Evolutionary conservation across 2,113 vertebrate species (phyloP).

Genomic region (Grammomys surdaster): DNA sequence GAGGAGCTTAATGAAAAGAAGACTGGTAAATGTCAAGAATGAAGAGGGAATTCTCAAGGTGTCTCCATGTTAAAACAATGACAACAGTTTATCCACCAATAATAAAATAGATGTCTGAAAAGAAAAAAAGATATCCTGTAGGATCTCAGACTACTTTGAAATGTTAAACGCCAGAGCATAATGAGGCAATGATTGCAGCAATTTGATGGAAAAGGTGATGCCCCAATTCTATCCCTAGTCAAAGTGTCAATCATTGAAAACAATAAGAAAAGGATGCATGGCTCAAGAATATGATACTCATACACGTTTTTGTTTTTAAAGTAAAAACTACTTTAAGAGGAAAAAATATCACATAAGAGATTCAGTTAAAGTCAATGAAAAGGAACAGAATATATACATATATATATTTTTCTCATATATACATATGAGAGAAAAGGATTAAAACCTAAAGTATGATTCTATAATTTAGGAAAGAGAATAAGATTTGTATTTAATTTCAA

Average conservation of each 20-base stretch:
- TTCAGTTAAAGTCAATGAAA: slow-evolving; percentile 1
- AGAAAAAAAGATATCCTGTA: background rate
- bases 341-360: background rate
- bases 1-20: slow-evolving; percentile 60
- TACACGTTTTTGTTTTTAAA: background rate
- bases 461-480: background rate
- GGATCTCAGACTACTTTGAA: background rate
- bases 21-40: slow-evolving; percentile 42
- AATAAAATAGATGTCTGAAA: slow-evolving; percentile 37
- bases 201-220: background rate
- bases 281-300: background rate
- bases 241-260: slow-evolving; percentile 59
- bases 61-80: slow-evolving; percentile 16
- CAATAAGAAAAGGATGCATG: background rate
- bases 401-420: background rate
- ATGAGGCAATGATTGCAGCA: slow-evolving; percentile 55
- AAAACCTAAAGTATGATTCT: background rate
- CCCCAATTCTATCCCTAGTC: background rate
- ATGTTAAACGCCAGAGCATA: slow-evolving; percentile 51
- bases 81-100: background rate
- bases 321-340: background rate
- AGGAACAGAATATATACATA: background rate
- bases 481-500: slow-evolving; percentile 43
- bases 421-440: background rate
- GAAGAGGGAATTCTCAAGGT: slow-evolving; percentile 56